Conservation (phyloP, 2,888 invertebrate species). For the Tipula confusa region DNA sequence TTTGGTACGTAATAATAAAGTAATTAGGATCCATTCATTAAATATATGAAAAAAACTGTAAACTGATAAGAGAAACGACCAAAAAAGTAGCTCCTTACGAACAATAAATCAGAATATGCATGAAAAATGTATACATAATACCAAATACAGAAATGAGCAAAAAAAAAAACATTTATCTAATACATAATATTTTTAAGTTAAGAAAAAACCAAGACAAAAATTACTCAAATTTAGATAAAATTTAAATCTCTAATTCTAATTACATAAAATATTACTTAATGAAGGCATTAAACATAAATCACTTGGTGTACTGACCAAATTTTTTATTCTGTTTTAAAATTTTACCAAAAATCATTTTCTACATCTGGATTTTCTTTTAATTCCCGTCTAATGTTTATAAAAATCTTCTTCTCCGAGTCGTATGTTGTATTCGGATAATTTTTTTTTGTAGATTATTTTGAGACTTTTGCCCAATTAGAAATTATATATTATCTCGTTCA, state of each 20-base stretch:
- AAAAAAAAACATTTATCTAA: not conserved
- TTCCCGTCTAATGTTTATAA: not conserved
- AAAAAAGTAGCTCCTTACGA: not conserved
- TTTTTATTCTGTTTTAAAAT: not conserved
- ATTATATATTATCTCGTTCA: not conserved
- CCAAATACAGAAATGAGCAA: not conserved
- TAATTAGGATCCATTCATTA: not conserved
- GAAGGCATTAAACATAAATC: not conserved
- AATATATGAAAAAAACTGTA: not conserved
- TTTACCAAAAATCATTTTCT: no score
- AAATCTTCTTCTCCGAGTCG: not conserved
- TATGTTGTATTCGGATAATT: not conserved
- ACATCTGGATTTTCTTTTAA: constrained; percentile 12
- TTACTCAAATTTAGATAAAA: not conserved
- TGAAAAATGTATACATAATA: no score
- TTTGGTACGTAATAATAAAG: not conserved
- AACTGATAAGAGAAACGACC: not conserved
- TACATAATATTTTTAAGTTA: no score
- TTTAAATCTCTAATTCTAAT: not conserved
- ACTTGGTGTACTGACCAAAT: not conserved
- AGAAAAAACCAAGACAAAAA: not conserved
- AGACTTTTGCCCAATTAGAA: not conserved
- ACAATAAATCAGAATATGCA: not conserved
- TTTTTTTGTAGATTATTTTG: not conserved
- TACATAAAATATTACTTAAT: constrained; percentile 25